Base-by-base conservation (phyloP, 2,797 vertebrate species). In the Poeciliopsis turneri region DNA sequence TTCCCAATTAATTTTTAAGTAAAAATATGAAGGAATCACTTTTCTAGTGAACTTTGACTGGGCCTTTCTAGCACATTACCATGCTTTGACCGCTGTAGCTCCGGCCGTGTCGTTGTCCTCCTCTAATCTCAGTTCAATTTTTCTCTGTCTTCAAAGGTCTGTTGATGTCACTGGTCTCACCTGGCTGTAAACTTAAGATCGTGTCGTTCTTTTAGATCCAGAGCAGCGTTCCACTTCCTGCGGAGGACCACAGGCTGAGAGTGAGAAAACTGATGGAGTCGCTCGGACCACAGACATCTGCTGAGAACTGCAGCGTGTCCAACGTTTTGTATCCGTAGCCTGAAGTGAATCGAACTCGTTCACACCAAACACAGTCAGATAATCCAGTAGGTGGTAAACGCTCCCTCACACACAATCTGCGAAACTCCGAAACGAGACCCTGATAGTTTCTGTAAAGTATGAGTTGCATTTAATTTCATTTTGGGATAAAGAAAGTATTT, bases 261-360 rank as follows among this genome's bases (percentile, higher is more conserved):
- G 79, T 80, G 57, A 87, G 41, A 71, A 82, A 55, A 33, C 5
- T 93, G 89, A 80, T 92, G 77, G 89, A 92, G 81, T 82, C 86
- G n/a, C 91, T 95, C 5, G 41, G 33, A 74, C 64, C 82, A 0
- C 84, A 80, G 79, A 61, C 78, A 0, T 49, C 79, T 3, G 11
- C 75, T 0, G 76, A 87, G 46, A 87, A 75, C 83, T 45, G 81
- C 83, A 61, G 45, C 80, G n/a, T 77, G 51, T 78, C 87, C 74
- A 46, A 33, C 72, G 20, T 92, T 78, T 20, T 94, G 94, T 94
- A 94, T 94, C 93, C 92, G 20, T 59, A 46, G 68, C 2, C 13
- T 49, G 23, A 86, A 53, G 75, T 81, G 64, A 90, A 84, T 85
- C 70, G 47, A 77, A 57, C 76, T 39, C 61, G 73, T 5, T 23